phyloP scores from a whole-genome alignment of 2,888 invertebrate species.

The Malachius bipustulatus region DNA sequence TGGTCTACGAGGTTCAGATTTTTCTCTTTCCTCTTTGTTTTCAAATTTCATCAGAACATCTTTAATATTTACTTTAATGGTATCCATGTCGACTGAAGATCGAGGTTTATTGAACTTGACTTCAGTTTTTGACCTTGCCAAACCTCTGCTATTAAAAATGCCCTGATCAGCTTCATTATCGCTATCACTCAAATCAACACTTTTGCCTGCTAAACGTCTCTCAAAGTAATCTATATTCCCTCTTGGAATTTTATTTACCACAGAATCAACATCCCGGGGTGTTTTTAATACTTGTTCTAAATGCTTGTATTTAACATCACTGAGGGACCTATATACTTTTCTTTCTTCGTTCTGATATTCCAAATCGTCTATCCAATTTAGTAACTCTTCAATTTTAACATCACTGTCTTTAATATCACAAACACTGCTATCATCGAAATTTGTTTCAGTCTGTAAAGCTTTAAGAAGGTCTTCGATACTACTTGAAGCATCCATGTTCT shows the following conservation, averaged over 20 bases:
- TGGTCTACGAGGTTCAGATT: background rate
- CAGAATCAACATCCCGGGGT: constrained; percentile 26
- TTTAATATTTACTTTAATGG: constrained; percentile 34
- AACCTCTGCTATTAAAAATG: constrained; percentile 19
- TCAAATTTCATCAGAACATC: constrained; percentile 35
- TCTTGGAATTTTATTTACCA: constrained; percentile 33
- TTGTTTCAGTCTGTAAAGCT: constrained; percentile 33
- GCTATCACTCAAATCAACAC: constrained; percentile 20
- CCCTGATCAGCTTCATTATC: constrained; percentile 17
- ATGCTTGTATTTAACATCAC: constrained; percentile 35
- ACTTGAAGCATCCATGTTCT: constrained; percentile 28
- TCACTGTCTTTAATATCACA: constrained; percentile 22
- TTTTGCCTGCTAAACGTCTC: constrained; percentile 30
- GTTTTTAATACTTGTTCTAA: constrained; percentile 31
- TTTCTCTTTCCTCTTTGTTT: constrained; percentile 6
- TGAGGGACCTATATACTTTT: constrained; percentile 30
- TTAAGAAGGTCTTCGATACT: constrained; percentile 37
- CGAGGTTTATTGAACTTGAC: constrained; percentile 28
- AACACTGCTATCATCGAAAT: constrained; percentile 17
- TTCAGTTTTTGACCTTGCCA: constrained; percentile 33
- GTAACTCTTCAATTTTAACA: constrained; percentile 35
- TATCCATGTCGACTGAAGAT: constrained; percentile 33
- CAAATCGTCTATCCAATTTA: constrained; percentile 35
- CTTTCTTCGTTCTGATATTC: constrained; percentile 30
- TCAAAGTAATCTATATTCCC: constrained; percentile 35